phyloP scores from a whole-genome alignment of 2,113 vertebrate species.

The Turdus rufiventris region DNA sequence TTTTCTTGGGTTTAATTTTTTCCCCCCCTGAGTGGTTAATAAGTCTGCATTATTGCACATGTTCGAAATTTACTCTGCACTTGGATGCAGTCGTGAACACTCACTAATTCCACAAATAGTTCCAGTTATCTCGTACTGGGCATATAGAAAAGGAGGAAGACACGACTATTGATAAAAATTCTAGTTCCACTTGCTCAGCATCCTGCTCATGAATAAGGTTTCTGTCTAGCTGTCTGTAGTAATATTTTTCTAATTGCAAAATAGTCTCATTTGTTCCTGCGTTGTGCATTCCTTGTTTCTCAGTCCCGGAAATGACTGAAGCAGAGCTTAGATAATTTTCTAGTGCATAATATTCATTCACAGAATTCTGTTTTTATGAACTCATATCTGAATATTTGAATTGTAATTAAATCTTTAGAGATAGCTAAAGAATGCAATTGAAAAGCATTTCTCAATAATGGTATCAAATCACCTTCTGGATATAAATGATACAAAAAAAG shows the following conservation, averaged over 20 bases:
- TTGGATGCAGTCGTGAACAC: not conserved
- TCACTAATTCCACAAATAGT: not conserved
- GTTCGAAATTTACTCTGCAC: not conserved
- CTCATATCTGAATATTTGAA: not conserved
- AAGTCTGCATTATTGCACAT: fast-evolving
- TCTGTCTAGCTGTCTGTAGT: not conserved
- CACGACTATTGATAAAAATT: not conserved
- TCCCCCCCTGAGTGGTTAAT: fast-evolving
- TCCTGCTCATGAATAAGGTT: not conserved
- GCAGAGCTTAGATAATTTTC: not conserved
- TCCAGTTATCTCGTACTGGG: not conserved
- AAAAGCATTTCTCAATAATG: not conserved
- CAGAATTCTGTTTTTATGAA: not conserved
- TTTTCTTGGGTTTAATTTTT: not conserved
- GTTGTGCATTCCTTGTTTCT: not conserved
- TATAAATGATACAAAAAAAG: not conserved
- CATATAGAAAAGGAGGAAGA: not conserved
- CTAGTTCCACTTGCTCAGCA: not conserved
- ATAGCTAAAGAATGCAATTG: not conserved
- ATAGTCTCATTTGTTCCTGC: not conserved
- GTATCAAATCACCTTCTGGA: not conserved
- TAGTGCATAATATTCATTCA: not conserved
- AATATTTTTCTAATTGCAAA: not conserved
- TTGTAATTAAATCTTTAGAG: not conserved
- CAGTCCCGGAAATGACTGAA: not conserved